Conservation (phyloP, 1,140 invertebrate genomes). For the Meloidogyne chitwoodi region DNA sequence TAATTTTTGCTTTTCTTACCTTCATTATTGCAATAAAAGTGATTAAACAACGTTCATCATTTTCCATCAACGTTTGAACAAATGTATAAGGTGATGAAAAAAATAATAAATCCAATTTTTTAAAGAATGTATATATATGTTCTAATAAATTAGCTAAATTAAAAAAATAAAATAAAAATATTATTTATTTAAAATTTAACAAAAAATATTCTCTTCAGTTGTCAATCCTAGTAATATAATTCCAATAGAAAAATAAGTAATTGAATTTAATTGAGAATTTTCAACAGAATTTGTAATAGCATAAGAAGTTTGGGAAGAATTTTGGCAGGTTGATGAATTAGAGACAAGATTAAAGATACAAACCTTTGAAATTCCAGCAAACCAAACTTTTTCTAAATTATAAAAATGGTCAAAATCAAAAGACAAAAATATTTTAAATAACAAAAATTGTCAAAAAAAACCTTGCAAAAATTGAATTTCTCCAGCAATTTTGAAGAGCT, state of each 20-base stretch:
- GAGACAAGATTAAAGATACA: not conserved
- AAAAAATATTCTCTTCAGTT: not conserved
- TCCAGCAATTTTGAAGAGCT: not conserved
- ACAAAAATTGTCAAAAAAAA: not conserved
- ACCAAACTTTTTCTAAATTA: constrained; percentile 10
- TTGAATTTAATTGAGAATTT: not conserved
- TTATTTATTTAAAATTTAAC: not conserved
- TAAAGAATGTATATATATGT: not conserved
- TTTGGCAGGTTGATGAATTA: not conserved
- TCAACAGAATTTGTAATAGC: not conserved
- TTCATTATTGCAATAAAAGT: not conserved
- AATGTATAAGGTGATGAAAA: not conserved
- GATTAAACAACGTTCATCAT: constrained; percentile 16
- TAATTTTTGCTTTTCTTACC: not conserved
- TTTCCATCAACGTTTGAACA: constrained; percentile 6
- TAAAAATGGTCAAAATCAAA: not conserved
- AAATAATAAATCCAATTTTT: not conserved
- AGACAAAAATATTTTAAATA: not conserved
- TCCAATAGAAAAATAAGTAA: constrained; percentile 7
- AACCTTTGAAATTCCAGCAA: constrained; percentile 1
- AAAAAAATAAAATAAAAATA: not conserved
- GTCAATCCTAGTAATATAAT: constrained; percentile 10
- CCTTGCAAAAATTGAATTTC: not conserved
- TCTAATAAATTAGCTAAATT: not conserved
- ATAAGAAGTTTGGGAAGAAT: too few species aligned